Evolutionary conservation across 2,113 vertebrate genomes (phyloP).

Genomic region (Nibea coibor): DNA sequence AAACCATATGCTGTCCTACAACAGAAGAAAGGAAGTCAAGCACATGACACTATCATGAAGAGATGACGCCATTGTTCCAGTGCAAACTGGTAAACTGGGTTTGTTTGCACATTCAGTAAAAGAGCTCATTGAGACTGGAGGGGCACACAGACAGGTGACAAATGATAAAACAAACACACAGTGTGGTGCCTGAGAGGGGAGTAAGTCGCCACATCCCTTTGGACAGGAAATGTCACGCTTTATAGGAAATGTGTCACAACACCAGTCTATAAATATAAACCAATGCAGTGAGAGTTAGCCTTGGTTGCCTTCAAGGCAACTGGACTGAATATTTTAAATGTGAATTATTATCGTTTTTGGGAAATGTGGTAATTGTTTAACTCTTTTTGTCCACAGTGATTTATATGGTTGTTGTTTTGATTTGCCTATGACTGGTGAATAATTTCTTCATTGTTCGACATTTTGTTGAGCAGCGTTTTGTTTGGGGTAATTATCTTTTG

Average conservation of each 20-base stretch:
- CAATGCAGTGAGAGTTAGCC: background rate
- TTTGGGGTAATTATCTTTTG: too few species aligned
- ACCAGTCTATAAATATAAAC: slow-evolving; percentile 37
- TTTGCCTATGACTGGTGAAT: too few species aligned
- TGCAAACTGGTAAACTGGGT: background rate
- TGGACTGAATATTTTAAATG: background rate
- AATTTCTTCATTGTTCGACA: too few species aligned
- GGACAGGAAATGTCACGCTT: slow-evolving; percentile 45
- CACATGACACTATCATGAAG: background rate
- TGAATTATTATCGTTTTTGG: too few species aligned
- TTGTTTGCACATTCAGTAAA: background rate
- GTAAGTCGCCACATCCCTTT: slow-evolving; percentile 34
- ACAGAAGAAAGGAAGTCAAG: background rate
- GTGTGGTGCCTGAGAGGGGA: background rate
- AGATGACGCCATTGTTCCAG: background rate
- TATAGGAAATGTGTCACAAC: slow-evolving; percentile 40
- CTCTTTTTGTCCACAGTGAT: too few species aligned
- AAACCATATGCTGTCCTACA: background rate
- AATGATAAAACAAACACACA: slow-evolving; percentile 11
- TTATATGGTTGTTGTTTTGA: too few species aligned
- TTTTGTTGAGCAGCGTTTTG: too few species aligned
- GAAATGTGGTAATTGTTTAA: too few species aligned
- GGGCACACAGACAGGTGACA: background rate
- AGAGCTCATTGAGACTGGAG: background rate
- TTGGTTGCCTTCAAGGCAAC: too few species aligned